Percentiles rank a stretch among this genome's conserved stretches.
phyloP scores from a whole-genome alignment of 2,888 invertebrate species.

The Osmoderma eremita region DNA sequence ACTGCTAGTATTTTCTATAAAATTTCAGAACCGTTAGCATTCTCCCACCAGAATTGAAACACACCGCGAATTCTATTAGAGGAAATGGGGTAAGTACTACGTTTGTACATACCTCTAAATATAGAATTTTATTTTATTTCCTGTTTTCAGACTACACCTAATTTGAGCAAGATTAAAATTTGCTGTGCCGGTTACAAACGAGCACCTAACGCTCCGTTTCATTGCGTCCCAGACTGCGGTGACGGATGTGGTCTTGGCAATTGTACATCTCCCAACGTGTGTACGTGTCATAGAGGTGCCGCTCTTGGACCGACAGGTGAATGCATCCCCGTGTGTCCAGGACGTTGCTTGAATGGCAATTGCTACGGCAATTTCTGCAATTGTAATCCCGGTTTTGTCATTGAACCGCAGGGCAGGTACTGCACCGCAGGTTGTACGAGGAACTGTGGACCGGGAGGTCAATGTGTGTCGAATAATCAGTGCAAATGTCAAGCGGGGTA shows the following conservation, averaged over 20 bases:
- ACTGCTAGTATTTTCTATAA: neutral
- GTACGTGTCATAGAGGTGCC: constrained; percentile 72
- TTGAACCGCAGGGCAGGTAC: constrained; percentile 68
- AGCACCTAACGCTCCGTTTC: constrained; percentile 67
- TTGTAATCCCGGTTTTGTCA: constrained; percentile 70
- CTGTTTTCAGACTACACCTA: constrained; percentile 67
- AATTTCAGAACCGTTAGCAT: constrained; percentile 14
- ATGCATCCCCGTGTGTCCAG: constrained; percentile 75
- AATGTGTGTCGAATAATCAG: constrained; percentile 67
- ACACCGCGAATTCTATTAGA: constrained; percentile 58
- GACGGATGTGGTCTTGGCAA: constrained; percentile 75
- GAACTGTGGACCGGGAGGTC: constrained; percentile 67
- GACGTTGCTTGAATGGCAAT: constrained; percentile 74
- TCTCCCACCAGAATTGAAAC: constrained; percentile 22
- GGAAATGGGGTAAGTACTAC: constrained; percentile 69
- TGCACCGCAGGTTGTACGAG: constrained; percentile 72
- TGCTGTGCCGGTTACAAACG: constrained; percentile 79
- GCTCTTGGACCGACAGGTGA: constrained; percentile 65
- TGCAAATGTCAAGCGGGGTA: constrained; percentile 69
- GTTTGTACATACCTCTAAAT: neutral
- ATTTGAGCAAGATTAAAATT: constrained; percentile 72
- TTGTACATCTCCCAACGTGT: constrained; percentile 74
- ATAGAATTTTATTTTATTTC: neutral
- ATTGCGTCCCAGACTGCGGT: constrained; percentile 74
- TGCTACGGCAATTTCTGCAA: constrained; percentile 72